Percentiles rank a stretch among this genome's conserved stretches.
Evolutionary conservation across 2,797 vertebrate species (phyloP).

Genomic region (Todus mexicanus): DNA sequence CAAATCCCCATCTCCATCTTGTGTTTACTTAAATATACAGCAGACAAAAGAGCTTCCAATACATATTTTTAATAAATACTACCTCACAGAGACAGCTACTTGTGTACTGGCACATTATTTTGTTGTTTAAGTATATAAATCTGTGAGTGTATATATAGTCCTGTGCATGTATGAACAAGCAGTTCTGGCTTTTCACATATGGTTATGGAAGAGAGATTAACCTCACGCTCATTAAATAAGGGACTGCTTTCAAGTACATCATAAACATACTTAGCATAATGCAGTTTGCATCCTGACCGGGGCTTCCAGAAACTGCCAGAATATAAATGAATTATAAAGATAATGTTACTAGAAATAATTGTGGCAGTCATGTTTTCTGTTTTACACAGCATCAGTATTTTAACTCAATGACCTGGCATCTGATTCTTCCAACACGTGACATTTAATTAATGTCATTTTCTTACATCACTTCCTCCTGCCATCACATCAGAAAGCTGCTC

Average conservation of each 20-base stretch:
- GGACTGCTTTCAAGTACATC: constrained; percentile 10
- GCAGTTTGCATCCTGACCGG: neutral
- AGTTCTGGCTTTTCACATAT: neutral
- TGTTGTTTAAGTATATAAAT: neutral
- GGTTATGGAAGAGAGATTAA: neutral
- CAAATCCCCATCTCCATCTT: neutral
- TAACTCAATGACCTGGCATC: neutral
- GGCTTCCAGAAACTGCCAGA: neutral
- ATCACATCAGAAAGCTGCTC: neutral
- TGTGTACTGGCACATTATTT: neutral
- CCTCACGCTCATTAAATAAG: rapidly evolving
- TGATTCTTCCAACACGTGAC: neutral
- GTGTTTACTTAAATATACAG: neutral
- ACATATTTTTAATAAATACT: neutral
- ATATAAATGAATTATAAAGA: neutral
- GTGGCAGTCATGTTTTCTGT: neutral
- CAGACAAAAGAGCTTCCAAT: neutral
- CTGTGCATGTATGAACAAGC: neutral
- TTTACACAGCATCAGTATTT: neutral
- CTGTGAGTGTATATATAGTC: neutral
- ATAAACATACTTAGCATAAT: neutral
- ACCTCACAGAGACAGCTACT: neutral
- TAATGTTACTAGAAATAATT: neutral
- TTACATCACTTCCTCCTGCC: neutral
- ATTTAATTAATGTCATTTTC: constrained; percentile 12